Percentiles rank a stretch among this genome's conserved stretches.
Evolutionary conservation across 2,888 invertebrate genomes (phyloP).

Genomic region (Dinocampus coccinellae): DNA sequence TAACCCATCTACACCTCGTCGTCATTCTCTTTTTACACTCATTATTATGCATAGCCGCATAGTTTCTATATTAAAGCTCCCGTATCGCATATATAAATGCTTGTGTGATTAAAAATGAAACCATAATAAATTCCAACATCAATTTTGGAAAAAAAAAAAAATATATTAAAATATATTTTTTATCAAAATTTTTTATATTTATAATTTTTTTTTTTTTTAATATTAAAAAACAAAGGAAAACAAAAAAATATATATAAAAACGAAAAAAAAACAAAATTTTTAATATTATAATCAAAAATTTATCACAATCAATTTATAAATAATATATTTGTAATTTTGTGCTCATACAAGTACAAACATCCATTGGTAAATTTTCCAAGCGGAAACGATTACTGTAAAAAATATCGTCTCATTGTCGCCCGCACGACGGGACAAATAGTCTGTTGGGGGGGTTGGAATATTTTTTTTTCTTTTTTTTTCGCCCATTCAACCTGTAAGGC

Average conservation of each 20-base stretch:
- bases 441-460: background rate
- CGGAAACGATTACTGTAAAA: constrained; percentile 3
- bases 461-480: background rate
- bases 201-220: too few species aligned
- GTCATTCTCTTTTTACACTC: constrained; percentile 43
- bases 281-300: too few species aligned
- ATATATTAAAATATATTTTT: too few species aligned
- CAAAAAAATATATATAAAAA: too few species aligned
- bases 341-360: background rate
- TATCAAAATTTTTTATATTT: constrained; percentile 13
- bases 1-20: constrained; percentile 33
- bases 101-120: constrained; percentile 68
- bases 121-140: constrained; percentile 60
- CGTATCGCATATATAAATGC: constrained; percentile 55
- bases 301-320: too few species aligned
- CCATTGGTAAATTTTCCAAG: background rate
- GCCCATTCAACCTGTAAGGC: constrained; percentile 16
- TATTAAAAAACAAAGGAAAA: too few species aligned
- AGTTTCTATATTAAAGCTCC: constrained; percentile 66
- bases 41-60: constrained; percentile 67
- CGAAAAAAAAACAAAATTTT: too few species aligned
- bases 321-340: background rate
- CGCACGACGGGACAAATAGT: background rate
- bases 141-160: too few species aligned
- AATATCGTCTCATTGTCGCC: constrained; percentile 11